phyloP scores from a whole-genome alignment of 1,140 invertebrate species.

The Nomia melanderi region DNA sequence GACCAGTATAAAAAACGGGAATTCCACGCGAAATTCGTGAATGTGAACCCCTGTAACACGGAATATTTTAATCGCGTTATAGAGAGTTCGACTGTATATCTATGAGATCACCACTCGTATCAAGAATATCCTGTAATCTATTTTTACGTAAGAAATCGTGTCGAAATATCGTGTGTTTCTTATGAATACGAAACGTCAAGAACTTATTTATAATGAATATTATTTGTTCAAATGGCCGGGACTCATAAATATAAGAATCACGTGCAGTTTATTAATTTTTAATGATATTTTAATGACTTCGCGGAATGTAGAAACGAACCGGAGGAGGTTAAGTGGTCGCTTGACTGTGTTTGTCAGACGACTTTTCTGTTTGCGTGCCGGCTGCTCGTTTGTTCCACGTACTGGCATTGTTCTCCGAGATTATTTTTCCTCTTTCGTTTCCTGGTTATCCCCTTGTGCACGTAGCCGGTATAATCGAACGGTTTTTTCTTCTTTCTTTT shows the following conservation, averaged over 20 bases:
- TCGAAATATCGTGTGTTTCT: too few species aligned
- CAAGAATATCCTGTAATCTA: too few species aligned
- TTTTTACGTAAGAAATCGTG: too few species aligned
- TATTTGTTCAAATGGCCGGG: not conserved
- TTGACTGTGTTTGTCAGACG: conserved; percentile 43
- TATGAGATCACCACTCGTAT: too few species aligned
- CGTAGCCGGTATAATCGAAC: conserved; percentile 49
- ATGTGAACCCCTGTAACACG: too few species aligned
- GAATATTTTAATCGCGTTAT: too few species aligned
- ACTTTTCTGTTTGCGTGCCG: conserved; percentile 49
- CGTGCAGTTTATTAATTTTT: conserved; percentile 56
- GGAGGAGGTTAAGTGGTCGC: conserved; percentile 39
- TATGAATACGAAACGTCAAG: not conserved
- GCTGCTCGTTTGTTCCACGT: conserved; percentile 47
- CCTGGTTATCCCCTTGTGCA: conserved; percentile 45
- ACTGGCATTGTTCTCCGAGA: conserved; percentile 51
- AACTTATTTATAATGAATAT: not conserved
- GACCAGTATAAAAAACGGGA: too few species aligned
- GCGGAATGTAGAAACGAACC: conserved; percentile 38
- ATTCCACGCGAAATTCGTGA: too few species aligned
- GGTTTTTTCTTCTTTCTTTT: conserved; percentile 8
- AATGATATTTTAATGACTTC: conserved; percentile 64
- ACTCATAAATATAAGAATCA: not conserved
- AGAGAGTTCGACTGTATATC: too few species aligned
- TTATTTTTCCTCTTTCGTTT: conserved; percentile 50